Evolutionary conservation across 2,113 vertebrate genomes (phyloP).

Genomic region (Coptodon rendalli): DNA sequence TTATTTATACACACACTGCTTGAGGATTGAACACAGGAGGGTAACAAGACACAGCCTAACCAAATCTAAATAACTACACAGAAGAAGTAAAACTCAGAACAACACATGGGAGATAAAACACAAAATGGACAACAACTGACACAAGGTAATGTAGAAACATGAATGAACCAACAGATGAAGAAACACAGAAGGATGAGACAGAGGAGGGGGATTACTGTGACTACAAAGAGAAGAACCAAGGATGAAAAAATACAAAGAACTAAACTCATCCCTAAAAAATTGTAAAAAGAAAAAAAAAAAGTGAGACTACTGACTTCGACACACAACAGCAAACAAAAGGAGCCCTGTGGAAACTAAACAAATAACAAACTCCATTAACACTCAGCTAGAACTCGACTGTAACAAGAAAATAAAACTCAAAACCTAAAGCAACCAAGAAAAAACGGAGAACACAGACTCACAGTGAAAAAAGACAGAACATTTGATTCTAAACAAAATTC

Average conservation of each 20-base stretch:
- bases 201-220: neutral
- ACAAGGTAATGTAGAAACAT: neutral
- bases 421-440: neutral
- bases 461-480: neutral
- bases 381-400: neutral
- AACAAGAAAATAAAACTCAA: neutral
- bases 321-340: neutral
- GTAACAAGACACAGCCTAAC: neutral
- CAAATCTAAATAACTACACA: neutral
- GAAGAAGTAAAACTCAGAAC: neutral
- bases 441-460: neutral
- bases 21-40: neutral
- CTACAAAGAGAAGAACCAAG: neutral
- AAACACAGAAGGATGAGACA: neutral
- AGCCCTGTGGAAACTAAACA: neutral
- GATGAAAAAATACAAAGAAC: neutral
- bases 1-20: neutral
- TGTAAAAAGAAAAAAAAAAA: neutral
- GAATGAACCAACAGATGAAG: neutral
- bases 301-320: neutral
- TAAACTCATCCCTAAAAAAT: neutral
- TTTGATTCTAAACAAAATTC: neutral
- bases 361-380: neutral
- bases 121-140: neutral
- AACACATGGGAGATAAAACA: neutral